phyloP scores from a whole-genome alignment of 2,113 vertebrate species.

The Oxygymnocypris stewartii region DNA sequence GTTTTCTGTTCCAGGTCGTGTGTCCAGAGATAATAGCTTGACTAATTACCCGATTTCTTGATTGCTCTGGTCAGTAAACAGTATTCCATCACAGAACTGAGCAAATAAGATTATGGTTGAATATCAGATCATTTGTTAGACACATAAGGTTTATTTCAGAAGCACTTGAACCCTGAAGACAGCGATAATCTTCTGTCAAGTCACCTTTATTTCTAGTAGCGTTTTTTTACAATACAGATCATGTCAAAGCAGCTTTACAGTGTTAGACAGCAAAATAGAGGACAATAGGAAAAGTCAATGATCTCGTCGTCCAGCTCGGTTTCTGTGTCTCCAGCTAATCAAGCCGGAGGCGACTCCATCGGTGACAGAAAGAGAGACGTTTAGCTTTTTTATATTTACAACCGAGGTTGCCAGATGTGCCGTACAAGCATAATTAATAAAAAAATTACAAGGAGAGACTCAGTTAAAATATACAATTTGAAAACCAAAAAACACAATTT shows the following conservation, averaged over 20 bases:
- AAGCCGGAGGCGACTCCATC: not conserved
- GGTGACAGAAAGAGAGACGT: not conserved
- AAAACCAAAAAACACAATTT: too few species aligned
- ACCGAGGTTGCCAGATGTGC: too few species aligned
- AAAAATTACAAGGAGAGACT: too few species aligned
- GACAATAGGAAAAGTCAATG: too few species aligned
- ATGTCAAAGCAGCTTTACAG: not conserved
- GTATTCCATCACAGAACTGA: not conserved
- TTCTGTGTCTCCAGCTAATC: too few species aligned
- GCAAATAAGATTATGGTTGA: not conserved
- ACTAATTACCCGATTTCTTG: not conserved
- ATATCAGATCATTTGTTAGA: not conserved
- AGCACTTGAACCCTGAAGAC: not conserved
- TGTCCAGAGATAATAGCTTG: not conserved
- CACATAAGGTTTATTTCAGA: not conserved
- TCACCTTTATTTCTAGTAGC: too few species aligned
- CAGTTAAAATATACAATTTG: too few species aligned
- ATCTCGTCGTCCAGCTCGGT: too few species aligned
- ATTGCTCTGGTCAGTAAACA: not conserved
- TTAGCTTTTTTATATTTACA: too few species aligned
- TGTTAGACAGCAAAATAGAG: too few species aligned
- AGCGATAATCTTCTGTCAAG: not conserved
- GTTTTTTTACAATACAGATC: not conserved
- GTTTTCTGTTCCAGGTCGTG: not conserved
- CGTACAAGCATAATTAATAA: too few species aligned